Base-by-base conservation (phyloP, 2,888 invertebrate species). In the Andrena camellia region DNA sequence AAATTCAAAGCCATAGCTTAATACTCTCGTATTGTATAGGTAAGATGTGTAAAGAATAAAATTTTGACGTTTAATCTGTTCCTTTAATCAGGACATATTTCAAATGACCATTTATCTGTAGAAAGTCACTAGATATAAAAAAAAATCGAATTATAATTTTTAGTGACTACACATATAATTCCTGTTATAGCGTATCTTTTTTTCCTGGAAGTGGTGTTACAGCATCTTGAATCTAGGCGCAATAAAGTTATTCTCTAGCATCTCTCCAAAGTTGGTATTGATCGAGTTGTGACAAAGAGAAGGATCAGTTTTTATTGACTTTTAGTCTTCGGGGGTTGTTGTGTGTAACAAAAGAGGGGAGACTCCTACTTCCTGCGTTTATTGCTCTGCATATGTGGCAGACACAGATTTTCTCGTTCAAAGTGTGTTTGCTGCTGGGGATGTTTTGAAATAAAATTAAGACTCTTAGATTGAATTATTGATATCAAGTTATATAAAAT, bases 251-350 rank as follows among this genome's bases (percentile, higher is more conserved):
- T 70, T 60, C 68, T 67, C 26, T 23, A 57, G 57, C 26, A 57
- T 50, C 66, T 74, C 62, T 74, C 62, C 29, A 42, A 72, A 66
- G 64, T 78, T 81, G 33, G 81, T 84, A 84, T 86, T 59, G 86
- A 86, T 86, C 84, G 68, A 57, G 67, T 52, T 73, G 31, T 31
- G 42, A 63, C 64, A 60, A 72, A 62, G 72, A 69, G 68, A 63
- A 71, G 77, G 23, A 83, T 64, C 67, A 60, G 71, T 72, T 86
- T 81, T 78, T 81, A 85, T 86, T 64, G 74, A 72, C 60, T 26
- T 31, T 68, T 60, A 48, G 67, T 67, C 78, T 57, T 85, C 31
- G 48, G 64, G 48, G 52, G 57, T 68, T 33, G 63, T 52, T 62
- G 42, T 10, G 17, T n/a, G 59, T 59, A 63, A 75, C 66, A 66